These are phyloP conservation scores for Pandemis corylana DNA, from an alignment of 2,888 invertebrate species.

Conservation along the genomic window DNA sequence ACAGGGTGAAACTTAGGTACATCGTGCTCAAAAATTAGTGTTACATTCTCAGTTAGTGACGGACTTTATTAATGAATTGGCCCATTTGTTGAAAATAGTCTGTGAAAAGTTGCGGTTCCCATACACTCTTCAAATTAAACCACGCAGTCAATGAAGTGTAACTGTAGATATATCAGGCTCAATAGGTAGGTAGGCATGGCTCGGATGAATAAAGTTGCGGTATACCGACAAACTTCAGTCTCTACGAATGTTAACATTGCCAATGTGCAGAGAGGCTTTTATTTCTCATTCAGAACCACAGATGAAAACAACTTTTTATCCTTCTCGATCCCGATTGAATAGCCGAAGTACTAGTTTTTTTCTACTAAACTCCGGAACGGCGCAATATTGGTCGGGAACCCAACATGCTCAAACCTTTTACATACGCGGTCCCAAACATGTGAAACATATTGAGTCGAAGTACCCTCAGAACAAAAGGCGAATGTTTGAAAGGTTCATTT, in stretches of 20 bases:
- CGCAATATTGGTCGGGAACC: conserved; percentile 9
- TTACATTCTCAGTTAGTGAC: no score
- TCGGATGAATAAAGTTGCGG: no score
- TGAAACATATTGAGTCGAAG: background rate
- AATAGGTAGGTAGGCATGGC: no score
- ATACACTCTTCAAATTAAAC: no score
- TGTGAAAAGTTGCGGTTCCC: no score
- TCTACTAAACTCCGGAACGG: background rate
- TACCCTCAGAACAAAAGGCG: background rate
- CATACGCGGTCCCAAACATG: conserved; percentile 1
- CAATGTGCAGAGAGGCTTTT: background rate
- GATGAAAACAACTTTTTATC: background rate
- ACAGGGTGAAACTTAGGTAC: no score
- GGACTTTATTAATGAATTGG: no score
- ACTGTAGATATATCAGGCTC: no score
- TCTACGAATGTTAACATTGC: background rate
- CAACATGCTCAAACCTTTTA: background rate
- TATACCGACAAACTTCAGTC: background rate
- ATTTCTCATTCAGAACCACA: conserved; percentile 9
- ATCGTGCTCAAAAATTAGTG: no score
- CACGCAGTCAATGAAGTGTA: no score
- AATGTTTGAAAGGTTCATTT: background rate
- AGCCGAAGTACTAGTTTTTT: background rate
- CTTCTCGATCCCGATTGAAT: background rate
- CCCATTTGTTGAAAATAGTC: no score